Conservation (phyloP, 2,113 vertebrate genomes). For the Cacatua alba region DNA sequence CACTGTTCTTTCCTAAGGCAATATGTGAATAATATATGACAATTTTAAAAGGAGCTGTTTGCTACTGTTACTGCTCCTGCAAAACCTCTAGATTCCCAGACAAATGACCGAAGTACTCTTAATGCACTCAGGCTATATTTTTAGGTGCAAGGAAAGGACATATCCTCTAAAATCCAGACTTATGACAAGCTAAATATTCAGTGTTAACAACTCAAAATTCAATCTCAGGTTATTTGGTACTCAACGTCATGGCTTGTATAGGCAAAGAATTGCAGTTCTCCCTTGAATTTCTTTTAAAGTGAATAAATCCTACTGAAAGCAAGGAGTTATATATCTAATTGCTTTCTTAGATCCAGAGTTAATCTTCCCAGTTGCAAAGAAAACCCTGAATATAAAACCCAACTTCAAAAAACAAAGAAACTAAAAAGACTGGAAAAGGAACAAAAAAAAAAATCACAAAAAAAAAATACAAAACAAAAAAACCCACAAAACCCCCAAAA, state of each 20-base stretch:
- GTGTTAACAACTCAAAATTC: neutral
- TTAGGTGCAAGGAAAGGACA: neutral
- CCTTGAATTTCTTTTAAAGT: neutral
- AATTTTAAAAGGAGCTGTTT: slow-evolving; percentile 42
- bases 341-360: neutral
- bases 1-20: slow-evolving; percentile 4
- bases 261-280: neutral
- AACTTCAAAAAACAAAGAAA: neutral
- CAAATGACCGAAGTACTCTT: neutral
- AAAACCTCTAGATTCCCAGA: neutral
- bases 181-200: neutral
- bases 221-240: neutral
- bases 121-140: neutral
- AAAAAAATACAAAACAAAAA: too few relatives aligned
- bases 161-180: neutral
- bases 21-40: slow-evolving; percentile 42
- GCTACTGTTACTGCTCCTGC: neutral
- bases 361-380: neutral
- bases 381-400: neutral
- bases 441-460: accelerated
- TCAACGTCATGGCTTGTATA: neutral
- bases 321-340: neutral
- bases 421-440: neutral
- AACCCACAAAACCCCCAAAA: neutral
- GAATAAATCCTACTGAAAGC: neutral